A percentile compares a stretch with the other conserved stretches of the same genome.
Evolutionary conservation across 2,113 vertebrate genomes (phyloP).

Genomic region (Apus apus): DNA sequence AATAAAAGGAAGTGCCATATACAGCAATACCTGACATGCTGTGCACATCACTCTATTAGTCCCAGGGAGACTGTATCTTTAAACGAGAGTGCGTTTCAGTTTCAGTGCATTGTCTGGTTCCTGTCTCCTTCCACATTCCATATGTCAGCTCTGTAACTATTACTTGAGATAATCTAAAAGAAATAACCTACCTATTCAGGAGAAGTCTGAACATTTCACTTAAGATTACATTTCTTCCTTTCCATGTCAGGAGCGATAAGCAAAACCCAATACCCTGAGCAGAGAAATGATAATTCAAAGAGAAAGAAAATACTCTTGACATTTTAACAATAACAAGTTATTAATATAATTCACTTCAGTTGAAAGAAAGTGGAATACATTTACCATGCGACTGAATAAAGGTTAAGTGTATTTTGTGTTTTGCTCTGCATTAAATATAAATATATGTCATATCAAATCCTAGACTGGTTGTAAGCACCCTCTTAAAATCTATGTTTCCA

Average conservation of each 20-base stretch:
- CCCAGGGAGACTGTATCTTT: neutral
- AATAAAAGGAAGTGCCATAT: constrained; percentile 9
- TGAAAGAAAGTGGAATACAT: constrained; percentile 66
- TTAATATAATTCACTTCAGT: constrained; percentile 73
- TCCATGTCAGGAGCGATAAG: constrained; percentile 64
- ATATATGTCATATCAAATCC: constrained; percentile 69
- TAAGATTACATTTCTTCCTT: constrained; percentile 68
- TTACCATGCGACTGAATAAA: constrained; percentile 69
- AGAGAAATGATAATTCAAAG: constrained; percentile 73
- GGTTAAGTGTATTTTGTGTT: constrained; percentile 71
- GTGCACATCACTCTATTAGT: neutral
- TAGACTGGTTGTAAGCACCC: constrained; percentile 25
- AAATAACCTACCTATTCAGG: constrained; percentile 52
- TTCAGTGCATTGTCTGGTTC: constrained; percentile 37
- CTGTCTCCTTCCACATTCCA: constrained; percentile 5
- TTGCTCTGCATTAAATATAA: constrained; percentile 71
- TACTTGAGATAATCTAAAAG: constrained; percentile 52
- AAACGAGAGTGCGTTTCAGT: neutral
- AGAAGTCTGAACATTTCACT: constrained; percentile 59
- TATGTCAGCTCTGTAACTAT: constrained; percentile 41
- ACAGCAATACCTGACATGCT: neutral
- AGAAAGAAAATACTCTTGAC: constrained; percentile 75
- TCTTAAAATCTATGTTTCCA: constrained; percentile 46
- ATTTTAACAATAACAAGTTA: constrained; percentile 77
- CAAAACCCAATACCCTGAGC: constrained; percentile 60